Conservation (phyloP, 1,140 invertebrate species). For the Drosophila ananassae region DNA sequence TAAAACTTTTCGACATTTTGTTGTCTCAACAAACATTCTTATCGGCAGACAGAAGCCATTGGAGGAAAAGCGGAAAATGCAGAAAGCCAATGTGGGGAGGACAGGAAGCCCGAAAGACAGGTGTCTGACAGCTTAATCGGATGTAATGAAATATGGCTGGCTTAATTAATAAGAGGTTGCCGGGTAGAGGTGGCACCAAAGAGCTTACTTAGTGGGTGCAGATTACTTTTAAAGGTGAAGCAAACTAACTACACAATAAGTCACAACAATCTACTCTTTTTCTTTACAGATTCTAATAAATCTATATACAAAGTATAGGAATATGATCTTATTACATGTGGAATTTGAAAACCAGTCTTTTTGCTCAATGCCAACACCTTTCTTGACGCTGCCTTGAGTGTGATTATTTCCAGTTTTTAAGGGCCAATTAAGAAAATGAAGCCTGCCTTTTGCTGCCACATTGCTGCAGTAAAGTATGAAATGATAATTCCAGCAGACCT, state of each 20-base stretch:
- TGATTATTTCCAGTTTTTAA: constrained; percentile 72
- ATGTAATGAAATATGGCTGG: constrained; percentile 27
- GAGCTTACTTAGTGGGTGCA: neutral
- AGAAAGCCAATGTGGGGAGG: constrained; percentile 1
- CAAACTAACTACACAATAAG: too few relatives aligned
- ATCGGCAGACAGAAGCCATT: constrained; percentile 77
- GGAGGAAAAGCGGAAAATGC: constrained; percentile 22
- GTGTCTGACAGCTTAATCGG: constrained; percentile 49
- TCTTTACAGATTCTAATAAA: neutral
- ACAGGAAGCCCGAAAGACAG: constrained; percentile 37
- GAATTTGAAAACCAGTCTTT: neutral
- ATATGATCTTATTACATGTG: neutral
- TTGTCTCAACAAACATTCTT: constrained; percentile 63
- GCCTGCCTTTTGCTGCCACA: constrained; percentile 48
- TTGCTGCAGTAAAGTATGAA: constrained; percentile 63
- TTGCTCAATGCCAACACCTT: constrained; percentile 18
- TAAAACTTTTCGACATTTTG: constrained; percentile 70
- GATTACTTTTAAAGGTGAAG: too few relatives aligned
- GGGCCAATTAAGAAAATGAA: constrained; percentile 56
- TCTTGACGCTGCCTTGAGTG: constrained; percentile 36
- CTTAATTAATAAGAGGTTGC: constrained; percentile 46
- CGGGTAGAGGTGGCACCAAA: neutral
- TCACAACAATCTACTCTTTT: too few relatives aligned
- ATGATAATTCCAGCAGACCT: constrained; percentile 73
- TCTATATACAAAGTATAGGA: neutral